Evolutionary conservation across 2,888 invertebrate species (phyloP).

Genomic region (Drosophila flavopinicola): DNA sequence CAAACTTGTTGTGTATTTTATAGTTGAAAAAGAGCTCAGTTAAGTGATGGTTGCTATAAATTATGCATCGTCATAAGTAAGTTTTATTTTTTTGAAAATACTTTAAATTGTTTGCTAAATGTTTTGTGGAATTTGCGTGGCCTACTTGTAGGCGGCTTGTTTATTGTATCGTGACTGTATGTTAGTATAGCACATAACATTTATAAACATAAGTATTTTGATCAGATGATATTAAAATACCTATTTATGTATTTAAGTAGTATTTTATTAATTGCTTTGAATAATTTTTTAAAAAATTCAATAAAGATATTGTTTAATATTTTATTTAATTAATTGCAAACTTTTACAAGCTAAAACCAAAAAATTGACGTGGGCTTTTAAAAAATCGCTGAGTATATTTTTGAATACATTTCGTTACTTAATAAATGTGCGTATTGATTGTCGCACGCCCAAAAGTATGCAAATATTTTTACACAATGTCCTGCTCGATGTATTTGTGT

Average conservation of each 20-base stretch:
- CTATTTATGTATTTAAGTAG: too few relatives aligned
- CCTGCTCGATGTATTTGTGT: not conserved
- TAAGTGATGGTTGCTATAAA: too few relatives aligned
- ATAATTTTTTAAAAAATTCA: too few relatives aligned
- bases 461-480: not conserved
- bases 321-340: too few relatives aligned
- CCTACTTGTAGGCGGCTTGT: slow-evolving; percentile 3
- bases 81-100: not conserved
- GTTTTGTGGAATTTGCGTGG: not conserved
- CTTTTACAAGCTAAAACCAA: too few relatives aligned
- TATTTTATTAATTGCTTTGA: too few relatives aligned
- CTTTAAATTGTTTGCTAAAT: not conserved
- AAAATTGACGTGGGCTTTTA: not conserved
- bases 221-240: too few relatives aligned
- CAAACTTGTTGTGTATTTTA: slow-evolving; percentile 4
- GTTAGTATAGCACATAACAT: too few relatives aligned
- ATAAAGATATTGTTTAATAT: too few relatives aligned
- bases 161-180: too few relatives aligned
- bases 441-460: not conserved
- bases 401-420: not conserved
- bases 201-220: too few relatives aligned
- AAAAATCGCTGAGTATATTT: not conserved
- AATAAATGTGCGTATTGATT: not conserved
- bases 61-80: not conserved
- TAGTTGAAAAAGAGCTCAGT: too few relatives aligned